Evolutionary conservation across 2,797 vertebrate species (phyloP).

Genomic region (Clarias pachynema): DNA sequence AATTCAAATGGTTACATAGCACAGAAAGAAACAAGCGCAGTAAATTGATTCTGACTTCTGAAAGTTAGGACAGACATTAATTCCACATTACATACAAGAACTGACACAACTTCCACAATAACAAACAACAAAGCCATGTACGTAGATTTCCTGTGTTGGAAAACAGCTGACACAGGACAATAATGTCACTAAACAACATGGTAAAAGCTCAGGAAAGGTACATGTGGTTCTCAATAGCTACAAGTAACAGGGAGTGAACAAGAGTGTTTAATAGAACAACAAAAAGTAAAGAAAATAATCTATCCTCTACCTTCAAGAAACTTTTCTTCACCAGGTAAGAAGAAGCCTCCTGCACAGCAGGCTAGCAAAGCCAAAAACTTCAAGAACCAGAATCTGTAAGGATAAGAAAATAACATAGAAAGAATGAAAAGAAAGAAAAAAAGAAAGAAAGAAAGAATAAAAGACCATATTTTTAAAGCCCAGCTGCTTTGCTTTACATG

Average conservation of each 20-base stretch:
- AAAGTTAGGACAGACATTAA: neutral
- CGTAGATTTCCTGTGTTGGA: neutral
- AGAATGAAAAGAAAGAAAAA: neutral
- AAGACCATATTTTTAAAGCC: neutral
- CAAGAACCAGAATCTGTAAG: conserved; percentile 91
- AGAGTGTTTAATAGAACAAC: neutral
- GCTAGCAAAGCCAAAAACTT: conserved; percentile 86
- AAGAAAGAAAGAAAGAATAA: too few relatives aligned
- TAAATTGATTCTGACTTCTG: neutral
- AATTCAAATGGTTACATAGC: neutral
- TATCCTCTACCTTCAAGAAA: conserved; percentile 86
- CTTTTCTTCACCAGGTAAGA: conserved; percentile 86
- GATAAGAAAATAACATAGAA: neutral
- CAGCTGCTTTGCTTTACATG: neutral
- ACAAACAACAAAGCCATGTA: neutral
- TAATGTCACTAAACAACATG: neutral
- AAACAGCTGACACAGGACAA: neutral
- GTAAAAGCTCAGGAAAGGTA: conserved; percentile 10
- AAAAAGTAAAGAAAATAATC: neutral
- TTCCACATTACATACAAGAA: neutral
- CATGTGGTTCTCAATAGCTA: conserved; percentile 2
- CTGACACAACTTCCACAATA: neutral
- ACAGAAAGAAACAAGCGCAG: neutral
- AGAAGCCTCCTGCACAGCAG: conserved; percentile 94
- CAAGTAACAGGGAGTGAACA: neutral